Percentiles rank a stretch among this genome's conserved stretches.
Evolutionary conservation across 2,113 vertebrate genomes (phyloP).

Genomic region (Calidris pygmaea): DNA sequence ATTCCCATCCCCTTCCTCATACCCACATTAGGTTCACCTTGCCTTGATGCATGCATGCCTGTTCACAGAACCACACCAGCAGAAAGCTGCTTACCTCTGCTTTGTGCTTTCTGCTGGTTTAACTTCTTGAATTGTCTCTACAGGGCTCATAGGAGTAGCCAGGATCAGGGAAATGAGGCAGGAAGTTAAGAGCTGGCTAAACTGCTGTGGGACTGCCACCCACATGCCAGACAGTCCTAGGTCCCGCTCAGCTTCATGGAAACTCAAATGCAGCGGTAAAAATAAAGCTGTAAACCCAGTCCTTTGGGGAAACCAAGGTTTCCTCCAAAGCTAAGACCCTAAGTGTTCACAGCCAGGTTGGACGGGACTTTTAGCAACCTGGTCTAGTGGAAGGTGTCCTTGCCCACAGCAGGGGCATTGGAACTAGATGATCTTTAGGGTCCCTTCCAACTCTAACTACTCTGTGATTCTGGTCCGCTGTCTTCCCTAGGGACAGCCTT

Average conservation of each 20-base stretch:
- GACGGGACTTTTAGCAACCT: not conserved
- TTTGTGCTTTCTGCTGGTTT: not conserved
- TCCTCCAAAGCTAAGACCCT: not conserved
- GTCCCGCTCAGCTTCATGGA: not conserved
- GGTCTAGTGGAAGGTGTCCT: not conserved
- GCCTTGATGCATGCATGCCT: not conserved
- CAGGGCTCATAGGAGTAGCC: not conserved
- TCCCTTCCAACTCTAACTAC: not conserved
- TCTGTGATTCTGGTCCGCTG: not conserved
- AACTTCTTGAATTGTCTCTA: not conserved
- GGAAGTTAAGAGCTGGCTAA: not conserved
- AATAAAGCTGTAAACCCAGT: not conserved
- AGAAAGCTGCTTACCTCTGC: not conserved
- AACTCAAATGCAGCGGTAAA: not conserved
- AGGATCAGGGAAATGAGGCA: accelerated
- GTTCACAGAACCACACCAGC: not conserved
- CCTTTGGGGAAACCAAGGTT: not conserved
- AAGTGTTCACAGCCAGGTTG: not conserved
- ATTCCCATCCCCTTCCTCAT: not conserved
- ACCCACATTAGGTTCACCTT: not conserved
- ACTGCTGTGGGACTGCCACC: not conserved
- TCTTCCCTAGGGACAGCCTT: not conserved
- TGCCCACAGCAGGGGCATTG: not conserved
- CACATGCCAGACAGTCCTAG: not conserved
- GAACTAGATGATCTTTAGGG: not conserved